phyloP scores from a whole-genome alignment of 2,113 vertebrate species.

The Ivindomyrus marchei region DNA sequence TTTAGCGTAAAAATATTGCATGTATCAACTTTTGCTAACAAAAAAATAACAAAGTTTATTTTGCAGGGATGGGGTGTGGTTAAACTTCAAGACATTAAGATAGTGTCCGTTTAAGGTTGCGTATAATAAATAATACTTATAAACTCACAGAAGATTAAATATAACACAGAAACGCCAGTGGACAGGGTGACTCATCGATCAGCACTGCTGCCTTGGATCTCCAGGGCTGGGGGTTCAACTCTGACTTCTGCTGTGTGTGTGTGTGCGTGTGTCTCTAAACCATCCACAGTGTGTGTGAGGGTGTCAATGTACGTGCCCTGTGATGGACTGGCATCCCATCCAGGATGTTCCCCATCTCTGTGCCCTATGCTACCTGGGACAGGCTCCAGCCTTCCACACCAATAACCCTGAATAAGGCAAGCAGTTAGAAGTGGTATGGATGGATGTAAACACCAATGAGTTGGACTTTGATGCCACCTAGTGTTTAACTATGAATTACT shows the following conservation, averaged over 20 bases:
- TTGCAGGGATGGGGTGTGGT: background rate
- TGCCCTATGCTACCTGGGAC: background rate
- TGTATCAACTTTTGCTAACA: background rate
- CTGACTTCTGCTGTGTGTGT: background rate
- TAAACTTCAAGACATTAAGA: background rate
- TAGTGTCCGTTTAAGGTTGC: background rate
- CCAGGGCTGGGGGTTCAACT: background rate
- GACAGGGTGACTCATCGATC: background rate
- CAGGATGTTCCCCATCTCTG: background rate
- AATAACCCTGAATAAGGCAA: background rate
- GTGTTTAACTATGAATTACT: constrained; percentile 28
- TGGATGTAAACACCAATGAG: background rate
- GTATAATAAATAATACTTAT: background rate
- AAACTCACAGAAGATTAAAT: background rate
- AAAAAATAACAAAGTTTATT: background rate
- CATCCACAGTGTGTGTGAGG: background rate
- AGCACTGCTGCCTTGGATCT: background rate
- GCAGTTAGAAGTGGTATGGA: background rate
- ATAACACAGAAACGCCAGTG: background rate
- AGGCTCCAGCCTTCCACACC: background rate
- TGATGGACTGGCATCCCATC: background rate
- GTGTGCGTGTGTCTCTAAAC: background rate
- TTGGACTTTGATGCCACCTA: constrained; percentile 58
- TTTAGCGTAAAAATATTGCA: background rate
- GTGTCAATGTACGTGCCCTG: background rate